Conservation (phyloP, 64 coral and sea anemone species). For the Astreopora myriophthalma region DNA sequence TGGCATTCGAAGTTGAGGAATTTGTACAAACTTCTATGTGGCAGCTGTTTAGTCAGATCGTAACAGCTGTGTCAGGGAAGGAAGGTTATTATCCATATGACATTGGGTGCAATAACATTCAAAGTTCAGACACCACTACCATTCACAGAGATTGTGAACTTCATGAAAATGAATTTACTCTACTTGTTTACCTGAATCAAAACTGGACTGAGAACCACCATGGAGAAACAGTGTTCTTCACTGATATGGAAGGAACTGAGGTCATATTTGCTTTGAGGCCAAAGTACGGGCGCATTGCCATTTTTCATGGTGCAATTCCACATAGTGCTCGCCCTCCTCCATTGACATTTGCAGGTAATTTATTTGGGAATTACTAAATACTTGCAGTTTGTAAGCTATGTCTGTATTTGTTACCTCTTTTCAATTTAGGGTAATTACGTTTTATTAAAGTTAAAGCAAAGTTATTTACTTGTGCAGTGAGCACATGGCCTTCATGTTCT, state of each 20-base stretch:
- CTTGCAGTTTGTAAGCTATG: too few relatives aligned
- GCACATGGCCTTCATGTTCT: not conserved
- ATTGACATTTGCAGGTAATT: constrained; percentile 46
- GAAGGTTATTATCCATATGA: constrained; percentile 85
- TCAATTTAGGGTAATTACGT: too few relatives aligned
- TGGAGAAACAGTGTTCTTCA: constrained; percentile 87
- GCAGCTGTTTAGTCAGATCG: constrained; percentile 60
- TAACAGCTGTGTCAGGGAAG: constrained; percentile 46
- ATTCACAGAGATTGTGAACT: constrained; percentile 60
- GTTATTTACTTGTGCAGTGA: not conserved
- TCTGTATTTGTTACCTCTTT: too few relatives aligned
- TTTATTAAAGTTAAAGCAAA: too few relatives aligned
- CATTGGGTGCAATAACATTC: constrained; percentile 83
- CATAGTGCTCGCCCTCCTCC: constrained; percentile 81
- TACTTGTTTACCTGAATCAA: constrained; percentile 79
- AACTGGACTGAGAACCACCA: constrained; percentile 84
- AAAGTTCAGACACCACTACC: constrained; percentile 62
- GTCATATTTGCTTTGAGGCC: constrained; percentile 85
- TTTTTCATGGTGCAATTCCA: constrained; percentile 86
- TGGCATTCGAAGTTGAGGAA: constrained; percentile 69
- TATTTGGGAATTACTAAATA: not conserved
- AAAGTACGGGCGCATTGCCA: constrained; percentile 75
- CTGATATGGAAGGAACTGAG: constrained; percentile 54
- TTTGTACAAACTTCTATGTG: constrained; percentile 68
- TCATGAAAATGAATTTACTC: constrained; percentile 77